These are phyloP conservation scores for Danionella dracula DNA, from an alignment of 2,797 vertebrate species.

Conservation along the genomic window DNA sequence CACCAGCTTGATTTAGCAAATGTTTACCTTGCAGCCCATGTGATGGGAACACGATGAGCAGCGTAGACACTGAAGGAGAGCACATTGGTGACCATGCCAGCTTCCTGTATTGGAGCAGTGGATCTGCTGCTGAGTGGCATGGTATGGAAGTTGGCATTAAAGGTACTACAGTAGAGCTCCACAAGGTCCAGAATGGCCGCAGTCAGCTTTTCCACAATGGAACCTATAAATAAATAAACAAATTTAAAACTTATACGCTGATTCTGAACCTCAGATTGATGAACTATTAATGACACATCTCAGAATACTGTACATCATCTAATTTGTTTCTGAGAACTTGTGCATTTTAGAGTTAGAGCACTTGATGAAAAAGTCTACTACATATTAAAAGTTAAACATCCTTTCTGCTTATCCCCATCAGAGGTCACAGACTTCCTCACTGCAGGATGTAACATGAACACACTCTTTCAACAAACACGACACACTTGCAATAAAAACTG, in stretches of 20 bases:
- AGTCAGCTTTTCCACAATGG: slow-evolving; percentile 85
- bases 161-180: slow-evolving; percentile 89
- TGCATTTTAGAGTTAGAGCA: neutral
- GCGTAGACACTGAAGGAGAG: slow-evolving; percentile 85
- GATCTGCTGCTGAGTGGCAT: slow-evolving; percentile 61
- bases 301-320: neutral
- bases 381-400: slow-evolving; percentile 27
- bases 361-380: neutral
- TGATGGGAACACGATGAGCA: slow-evolving; percentile 90
- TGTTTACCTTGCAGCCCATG: slow-evolving; percentile 89
- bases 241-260: neutral
- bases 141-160: slow-evolving; percentile 92
- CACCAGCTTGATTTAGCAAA: no score
- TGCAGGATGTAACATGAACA: slow-evolving; percentile 23
- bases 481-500: neutral
- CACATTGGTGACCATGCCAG: slow-evolving; percentile 74
- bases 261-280: neutral
- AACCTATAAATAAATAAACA: slow-evolving; percentile 64
- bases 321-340: neutral
- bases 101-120: slow-evolving; percentile 72
- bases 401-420: slow-evolving; percentile 40
- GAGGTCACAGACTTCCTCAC: slow-evolving; percentile 18
- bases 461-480: neutral
- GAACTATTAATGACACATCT: neutral
- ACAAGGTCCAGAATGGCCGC: slow-evolving; percentile 88